These are phyloP conservation scores for Botia kubotai DNA, from an alignment of 2,797 vertebrate genomes.

Conservation along the genomic window DNA sequence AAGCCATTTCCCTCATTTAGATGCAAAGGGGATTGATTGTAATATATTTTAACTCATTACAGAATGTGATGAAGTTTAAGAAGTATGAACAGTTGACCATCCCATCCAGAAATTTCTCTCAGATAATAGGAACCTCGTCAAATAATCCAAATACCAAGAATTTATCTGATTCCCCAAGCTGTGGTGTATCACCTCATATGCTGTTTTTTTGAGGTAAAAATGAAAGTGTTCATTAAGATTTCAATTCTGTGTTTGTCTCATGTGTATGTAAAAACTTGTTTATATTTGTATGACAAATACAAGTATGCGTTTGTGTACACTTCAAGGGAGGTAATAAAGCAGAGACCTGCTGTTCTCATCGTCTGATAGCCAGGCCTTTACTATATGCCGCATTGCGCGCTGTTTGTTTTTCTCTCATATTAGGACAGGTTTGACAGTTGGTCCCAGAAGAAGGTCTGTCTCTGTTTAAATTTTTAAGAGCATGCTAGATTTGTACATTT, in stretches of 20 bases:
- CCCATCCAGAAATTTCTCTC: neutral
- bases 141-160: neutral
- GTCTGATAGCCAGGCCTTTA: constrained; percentile 44
- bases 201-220: neutral
- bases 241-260: neutral
- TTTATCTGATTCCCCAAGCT: constrained; percentile 4
- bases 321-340: constrained; percentile 54
- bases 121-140: too few species aligned
- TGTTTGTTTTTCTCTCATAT: constrained; percentile 80
- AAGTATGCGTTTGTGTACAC: constrained; percentile 4
- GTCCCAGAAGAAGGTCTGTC: constrained; percentile 77
- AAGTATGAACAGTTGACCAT: neutral
- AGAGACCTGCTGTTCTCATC: constrained; percentile 56
- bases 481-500: constrained; percentile 77
- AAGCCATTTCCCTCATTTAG: neutral
- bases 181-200: neutral
- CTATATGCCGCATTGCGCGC: constrained; percentile 59
- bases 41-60: neutral
- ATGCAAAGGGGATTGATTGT: neutral
- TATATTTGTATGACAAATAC: neutral
- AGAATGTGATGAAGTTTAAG: neutral
- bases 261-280: neutral
- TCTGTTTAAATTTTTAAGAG: constrained; percentile 82
- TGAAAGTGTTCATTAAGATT: neutral
- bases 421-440: constrained; percentile 83